Conservation (phyloP, 1,140 invertebrate genomes). For the Leptinotarsa texana region DNA sequence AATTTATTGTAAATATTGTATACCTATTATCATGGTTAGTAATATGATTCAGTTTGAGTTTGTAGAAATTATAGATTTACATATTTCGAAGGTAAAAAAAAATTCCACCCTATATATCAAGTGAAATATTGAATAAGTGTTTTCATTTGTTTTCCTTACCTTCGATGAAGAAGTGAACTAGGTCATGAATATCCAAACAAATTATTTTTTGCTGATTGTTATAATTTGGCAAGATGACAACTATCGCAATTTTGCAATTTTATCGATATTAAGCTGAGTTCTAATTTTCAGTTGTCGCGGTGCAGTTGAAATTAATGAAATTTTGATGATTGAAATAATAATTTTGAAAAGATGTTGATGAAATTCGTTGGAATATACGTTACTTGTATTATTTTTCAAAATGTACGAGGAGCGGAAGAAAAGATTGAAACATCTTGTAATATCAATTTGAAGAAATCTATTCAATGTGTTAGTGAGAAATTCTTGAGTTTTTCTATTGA, state of each 20-base stretch:
- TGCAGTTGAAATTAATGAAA: background rate
- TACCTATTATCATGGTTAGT: no score
- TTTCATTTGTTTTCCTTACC: background rate
- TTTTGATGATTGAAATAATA: background rate
- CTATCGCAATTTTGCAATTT: background rate
- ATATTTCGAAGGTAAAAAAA: no score
- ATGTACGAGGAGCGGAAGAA: background rate
- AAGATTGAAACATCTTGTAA: constrained; percentile 37
- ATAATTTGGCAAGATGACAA: background rate
- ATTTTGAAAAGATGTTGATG: background rate
- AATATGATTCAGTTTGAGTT: no score
- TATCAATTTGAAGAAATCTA: constrained; percentile 42
- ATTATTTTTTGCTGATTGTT: constrained; percentile 1
- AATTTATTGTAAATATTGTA: no score
- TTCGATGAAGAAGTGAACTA: background rate
- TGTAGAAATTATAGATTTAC: no score
- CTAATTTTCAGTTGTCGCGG: background rate
- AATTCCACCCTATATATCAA: no score
- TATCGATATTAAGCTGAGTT: background rate
- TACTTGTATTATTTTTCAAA: background rate
- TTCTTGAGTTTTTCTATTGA: constrained; percentile 70
- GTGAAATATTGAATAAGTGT: background rate
- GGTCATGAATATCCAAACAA: background rate
- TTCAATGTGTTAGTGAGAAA: constrained; percentile 59
- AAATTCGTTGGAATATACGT: background rate